Percentiles rank a stretch among this genome's conserved stretches.
phyloP scores from a whole-genome alignment of 2,888 invertebrate species.

The Caenorhabditis sp. region DNA sequence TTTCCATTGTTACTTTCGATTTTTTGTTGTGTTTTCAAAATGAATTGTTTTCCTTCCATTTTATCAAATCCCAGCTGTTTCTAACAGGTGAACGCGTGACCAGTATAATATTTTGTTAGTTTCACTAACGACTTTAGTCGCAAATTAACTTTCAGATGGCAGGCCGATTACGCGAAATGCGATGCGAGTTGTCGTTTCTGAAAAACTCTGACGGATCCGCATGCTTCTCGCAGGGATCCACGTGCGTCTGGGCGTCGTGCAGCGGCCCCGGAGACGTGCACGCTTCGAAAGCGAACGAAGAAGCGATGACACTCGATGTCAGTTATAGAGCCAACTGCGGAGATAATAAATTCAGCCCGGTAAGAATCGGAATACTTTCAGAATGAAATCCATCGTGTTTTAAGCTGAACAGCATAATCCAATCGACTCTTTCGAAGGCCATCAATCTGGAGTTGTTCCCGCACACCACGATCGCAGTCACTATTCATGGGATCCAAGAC shows the following conservation, averaged over 20 bases:
- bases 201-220: slow-evolving; percentile 61
- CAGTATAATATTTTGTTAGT: background rate
- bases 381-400: background rate
- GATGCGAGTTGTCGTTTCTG: slow-evolving; percentile 53
- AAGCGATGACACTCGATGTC: slow-evolving; percentile 60
- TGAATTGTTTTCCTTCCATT: slow-evolving; percentile 14
- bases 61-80: no score
- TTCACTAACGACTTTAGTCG: background rate
- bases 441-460: slow-evolving; percentile 65
- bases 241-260: slow-evolving; percentile 63
- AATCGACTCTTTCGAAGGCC: slow-evolving; percentile 51
- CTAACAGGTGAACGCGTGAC: no score
- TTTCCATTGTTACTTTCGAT: slow-evolving; percentile 1
- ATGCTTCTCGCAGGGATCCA: slow-evolving; percentile 62
- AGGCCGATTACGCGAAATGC: slow-evolving; percentile 28
- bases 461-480: slow-evolving; percentile 60
- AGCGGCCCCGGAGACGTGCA: slow-evolving; percentile 67
- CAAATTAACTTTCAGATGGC: slow-evolving; percentile 30
- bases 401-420: slow-evolving; percentile 61
- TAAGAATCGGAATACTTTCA: background rate
- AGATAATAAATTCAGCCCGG: slow-evolving; percentile 54
- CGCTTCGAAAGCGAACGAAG: slow-evolving; percentile 56
- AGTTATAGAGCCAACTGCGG: slow-evolving; percentile 58
- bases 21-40: slow-evolving; percentile 29
- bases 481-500: slow-evolving; percentile 63